phyloP scores from a whole-genome alignment of 2,113 vertebrate genomes.

The Apeltes quadracus region DNA sequence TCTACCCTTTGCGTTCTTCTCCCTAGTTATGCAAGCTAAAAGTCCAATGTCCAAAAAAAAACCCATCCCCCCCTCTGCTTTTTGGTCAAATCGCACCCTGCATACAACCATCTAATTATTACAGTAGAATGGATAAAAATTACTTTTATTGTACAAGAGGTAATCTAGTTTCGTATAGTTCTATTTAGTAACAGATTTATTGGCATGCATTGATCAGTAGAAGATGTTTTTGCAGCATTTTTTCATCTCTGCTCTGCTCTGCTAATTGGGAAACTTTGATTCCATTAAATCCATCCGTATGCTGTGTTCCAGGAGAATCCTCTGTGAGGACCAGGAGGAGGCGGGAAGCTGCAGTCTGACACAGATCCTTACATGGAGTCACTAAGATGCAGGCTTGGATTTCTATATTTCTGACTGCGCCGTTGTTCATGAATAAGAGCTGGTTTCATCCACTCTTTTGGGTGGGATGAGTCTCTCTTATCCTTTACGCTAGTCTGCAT shows the following conservation, averaged over 20 bases:
- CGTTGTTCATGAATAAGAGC: not conserved
- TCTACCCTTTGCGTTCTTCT: no score
- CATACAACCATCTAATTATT: not conserved
- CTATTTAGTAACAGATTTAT: no score
- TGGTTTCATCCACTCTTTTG: not conserved
- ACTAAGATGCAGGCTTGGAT: not conserved
- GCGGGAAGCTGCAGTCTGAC: conserved; percentile 71
- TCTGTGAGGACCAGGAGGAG: conserved; percentile 68
- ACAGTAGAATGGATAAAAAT: not conserved
- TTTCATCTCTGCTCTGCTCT: not conserved
- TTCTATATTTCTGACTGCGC: not conserved
- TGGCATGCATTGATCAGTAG: not conserved
- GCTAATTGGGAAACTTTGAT: no score
- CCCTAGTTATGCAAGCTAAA: no score
- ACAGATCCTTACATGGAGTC: not conserved
- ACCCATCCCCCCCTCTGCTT: no score
- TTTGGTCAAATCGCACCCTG: no score
- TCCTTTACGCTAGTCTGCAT: not conserved
- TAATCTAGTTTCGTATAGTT: no score
- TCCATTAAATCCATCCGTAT: not conserved
- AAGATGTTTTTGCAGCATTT: not conserved
- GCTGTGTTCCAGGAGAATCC: conserved; percentile 76
- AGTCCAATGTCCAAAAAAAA: no score
- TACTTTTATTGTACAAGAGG: no score
- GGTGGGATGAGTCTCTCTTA: not conserved